A percentile compares a stretch with the other conserved stretches of the same genome.
phyloP scores from a whole-genome alignment of 2,113 vertebrate species.

The Thinocorus orbignyianus region DNA sequence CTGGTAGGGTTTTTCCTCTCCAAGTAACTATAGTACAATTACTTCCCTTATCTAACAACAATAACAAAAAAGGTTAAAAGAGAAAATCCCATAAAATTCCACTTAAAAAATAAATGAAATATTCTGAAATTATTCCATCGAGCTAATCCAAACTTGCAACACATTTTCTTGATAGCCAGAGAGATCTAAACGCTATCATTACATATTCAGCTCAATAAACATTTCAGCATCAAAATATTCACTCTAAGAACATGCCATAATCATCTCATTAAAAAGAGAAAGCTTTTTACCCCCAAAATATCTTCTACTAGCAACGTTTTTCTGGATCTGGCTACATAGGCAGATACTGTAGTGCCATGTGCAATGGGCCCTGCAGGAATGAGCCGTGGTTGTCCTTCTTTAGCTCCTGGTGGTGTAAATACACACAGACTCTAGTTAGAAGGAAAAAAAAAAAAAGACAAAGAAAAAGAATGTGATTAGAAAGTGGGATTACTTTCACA shows the following conservation, averaged over 20 bases:
- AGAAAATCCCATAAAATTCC: background rate
- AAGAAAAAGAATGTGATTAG: background rate
- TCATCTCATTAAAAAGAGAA: background rate
- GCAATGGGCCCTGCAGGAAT: conserved; percentile 89
- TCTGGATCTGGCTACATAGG: conserved; percentile 95
- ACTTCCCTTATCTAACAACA: background rate
- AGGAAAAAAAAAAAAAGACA: background rate
- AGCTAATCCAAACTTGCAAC: background rate
- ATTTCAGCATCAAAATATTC: background rate
- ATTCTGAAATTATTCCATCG: background rate
- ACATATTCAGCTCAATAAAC: background rate
- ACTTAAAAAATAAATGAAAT: background rate
- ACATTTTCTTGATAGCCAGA: background rate
- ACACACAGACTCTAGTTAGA: conserved; percentile 89
- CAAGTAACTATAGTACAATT: background rate
- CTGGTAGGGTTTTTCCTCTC: background rate
- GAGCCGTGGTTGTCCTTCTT: conserved; percentile 88
- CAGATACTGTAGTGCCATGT: conserved; percentile 92
- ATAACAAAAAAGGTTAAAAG: background rate
- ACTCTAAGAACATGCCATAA: background rate
- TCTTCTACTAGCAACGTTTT: conserved; percentile 94
- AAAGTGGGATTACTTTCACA: background rate
- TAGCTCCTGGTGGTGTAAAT: conserved; percentile 90
- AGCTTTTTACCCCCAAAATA: conserved; percentile 86
- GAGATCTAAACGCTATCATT: background rate